phyloP scores from a whole-genome alignment of 2,113 vertebrate genomes.

The Nipponia nippon region DNA sequence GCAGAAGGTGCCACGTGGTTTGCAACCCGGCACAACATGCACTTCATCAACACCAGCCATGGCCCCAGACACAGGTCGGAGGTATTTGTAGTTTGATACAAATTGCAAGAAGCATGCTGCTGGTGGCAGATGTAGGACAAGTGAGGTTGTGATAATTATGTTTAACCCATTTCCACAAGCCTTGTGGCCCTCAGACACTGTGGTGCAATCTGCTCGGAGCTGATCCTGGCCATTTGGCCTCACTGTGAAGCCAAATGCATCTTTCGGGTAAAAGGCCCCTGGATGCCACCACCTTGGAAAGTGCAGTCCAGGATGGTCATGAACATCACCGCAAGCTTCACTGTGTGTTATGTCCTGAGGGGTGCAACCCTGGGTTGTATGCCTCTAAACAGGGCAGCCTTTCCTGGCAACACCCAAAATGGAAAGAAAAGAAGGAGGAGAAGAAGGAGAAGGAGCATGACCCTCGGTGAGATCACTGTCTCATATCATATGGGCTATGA shows the following conservation, averaged over 20 bases:
- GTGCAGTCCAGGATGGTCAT: background rate
- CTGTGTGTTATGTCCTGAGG: background rate
- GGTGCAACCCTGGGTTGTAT: background rate
- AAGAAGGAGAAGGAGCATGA: background rate
- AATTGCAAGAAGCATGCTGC: background rate
- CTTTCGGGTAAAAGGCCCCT: background rate
- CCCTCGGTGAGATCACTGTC: background rate
- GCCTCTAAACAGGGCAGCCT: background rate
- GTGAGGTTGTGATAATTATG: background rate
- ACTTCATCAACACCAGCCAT: background rate
- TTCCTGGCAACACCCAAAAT: background rate
- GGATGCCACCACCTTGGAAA: background rate
- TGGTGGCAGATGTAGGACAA: background rate
- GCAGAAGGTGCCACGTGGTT: background rate
- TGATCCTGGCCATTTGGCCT: background rate
- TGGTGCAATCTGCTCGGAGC: background rate
- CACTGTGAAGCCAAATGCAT: background rate
- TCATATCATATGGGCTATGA: fast-evolving
- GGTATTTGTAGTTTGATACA: background rate
- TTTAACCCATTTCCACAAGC: background rate
- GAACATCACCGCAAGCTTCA: background rate
- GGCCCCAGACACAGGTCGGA: background rate
- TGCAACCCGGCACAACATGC: background rate
- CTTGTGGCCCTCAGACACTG: background rate
- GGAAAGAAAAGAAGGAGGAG: background rate